These are phyloP conservation scores for Clitarchus hookeri DNA, from an alignment of 2,888 invertebrate genomes.

Conservation along the genomic window DNA sequence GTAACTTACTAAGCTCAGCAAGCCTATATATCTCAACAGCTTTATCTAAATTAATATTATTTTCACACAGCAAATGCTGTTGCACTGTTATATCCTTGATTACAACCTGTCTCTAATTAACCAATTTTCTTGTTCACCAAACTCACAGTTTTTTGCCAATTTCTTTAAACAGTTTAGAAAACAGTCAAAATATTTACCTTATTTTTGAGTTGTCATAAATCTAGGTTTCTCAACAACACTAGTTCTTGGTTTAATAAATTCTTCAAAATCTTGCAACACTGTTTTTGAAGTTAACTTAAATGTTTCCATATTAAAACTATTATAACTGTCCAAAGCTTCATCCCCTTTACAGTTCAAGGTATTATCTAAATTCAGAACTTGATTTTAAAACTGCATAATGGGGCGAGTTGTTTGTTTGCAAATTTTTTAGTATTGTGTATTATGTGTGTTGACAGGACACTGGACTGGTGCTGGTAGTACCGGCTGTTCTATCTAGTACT, in stretches of 20 bases:
- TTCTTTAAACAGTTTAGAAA: not conserved
- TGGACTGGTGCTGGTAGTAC: no score
- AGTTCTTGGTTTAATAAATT: not conserved
- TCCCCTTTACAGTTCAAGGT: not conserved
- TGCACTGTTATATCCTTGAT: not conserved
- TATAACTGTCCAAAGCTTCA: not conserved
- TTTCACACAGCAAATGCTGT: not conserved
- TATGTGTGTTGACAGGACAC: no score
- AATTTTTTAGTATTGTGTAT: no score
- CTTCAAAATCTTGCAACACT: not conserved
- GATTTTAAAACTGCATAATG: no score
- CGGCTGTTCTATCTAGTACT: no score
- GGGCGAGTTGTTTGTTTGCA: no score
- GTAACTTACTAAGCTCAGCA: not conserved
- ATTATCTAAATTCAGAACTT: no score
- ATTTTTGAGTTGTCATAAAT: not conserved
- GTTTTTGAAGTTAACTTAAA: not conserved
- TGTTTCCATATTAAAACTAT: not conserved
- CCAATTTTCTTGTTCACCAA: not conserved
- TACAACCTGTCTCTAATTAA: not conserved
- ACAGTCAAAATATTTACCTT: not conserved
- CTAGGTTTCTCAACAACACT: not conserved
- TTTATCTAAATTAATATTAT: not conserved
- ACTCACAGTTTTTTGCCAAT: not conserved
- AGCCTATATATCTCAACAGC: not conserved